phyloP scores from a whole-genome alignment of 2,888 invertebrate genomes.

The Entomobrya proxima region DNA sequence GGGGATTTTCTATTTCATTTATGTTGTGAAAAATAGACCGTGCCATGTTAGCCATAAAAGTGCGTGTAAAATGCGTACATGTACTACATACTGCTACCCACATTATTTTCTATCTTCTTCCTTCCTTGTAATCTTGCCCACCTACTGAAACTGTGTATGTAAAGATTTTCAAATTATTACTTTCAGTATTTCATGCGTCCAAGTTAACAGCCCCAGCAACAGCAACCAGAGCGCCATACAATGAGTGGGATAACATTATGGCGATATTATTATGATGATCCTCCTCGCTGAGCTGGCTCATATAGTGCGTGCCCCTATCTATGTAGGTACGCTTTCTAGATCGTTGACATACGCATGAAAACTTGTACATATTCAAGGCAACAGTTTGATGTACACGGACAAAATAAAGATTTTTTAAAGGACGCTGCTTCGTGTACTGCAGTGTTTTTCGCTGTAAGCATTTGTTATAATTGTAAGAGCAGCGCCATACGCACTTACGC shows the following conservation, averaged over 20 bases:
- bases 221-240: neutral
- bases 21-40: conserved; percentile 34
- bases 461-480: no score
- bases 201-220: neutral
- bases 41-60: conserved; percentile 12
- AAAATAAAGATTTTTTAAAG: conserved; percentile 32
- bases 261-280: neutral
- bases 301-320: neutral
- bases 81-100: neutral
- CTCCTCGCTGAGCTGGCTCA: neutral
- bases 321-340: conserved; percentile 24
- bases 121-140: neutral
- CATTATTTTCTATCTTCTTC: neutral
- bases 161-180: no score
- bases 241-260: neutral
- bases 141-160: neutral
- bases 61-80: conserved; percentile 12
- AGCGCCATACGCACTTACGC: neutral
- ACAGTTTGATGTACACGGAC: neutral
- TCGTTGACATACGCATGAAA: conserved; percentile 30
- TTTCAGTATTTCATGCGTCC: neutral
- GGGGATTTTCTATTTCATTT: conserved; percentile 54
- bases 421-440: conserved; percentile 17
- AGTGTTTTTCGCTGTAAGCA: neutral
- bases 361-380: conserved; percentile 35